A percentile compares a stretch with the other conserved stretches of the same genome.
Conservation (phyloP, 2,888 invertebrate species). For the Camponotus fellah region DNA sequence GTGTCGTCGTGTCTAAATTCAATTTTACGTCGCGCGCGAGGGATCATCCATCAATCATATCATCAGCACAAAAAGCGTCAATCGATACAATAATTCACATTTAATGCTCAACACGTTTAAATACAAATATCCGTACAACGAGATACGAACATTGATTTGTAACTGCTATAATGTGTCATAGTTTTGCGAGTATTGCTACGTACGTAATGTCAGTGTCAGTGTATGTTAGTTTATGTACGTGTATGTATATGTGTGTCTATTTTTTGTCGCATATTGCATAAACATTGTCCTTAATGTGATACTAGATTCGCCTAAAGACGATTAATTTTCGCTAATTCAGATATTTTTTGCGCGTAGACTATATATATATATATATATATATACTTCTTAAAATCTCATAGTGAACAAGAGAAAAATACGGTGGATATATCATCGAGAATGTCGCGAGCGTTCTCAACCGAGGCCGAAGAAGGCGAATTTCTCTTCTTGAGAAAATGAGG, state of each 20-base stretch:
- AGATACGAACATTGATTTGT: conserved; percentile 69
- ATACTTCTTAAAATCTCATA: background rate
- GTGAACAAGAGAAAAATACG: conserved; percentile 64
- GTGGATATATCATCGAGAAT: conserved; percentile 72
- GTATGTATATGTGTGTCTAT: conserved; percentile 17
- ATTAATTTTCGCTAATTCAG: conserved; percentile 46
- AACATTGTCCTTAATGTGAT: conserved; percentile 35
- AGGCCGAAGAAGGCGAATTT: conserved; percentile 40
- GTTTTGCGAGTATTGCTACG: conserved; percentile 39
- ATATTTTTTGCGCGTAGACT: conserved; percentile 53
- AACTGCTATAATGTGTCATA: conserved; percentile 58
- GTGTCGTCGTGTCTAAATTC: conserved; percentile 3
- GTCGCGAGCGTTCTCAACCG: conserved; percentile 72
- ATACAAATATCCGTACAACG: conserved; percentile 75
- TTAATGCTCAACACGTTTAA: conserved; percentile 73
- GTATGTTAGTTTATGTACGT: conserved; percentile 17
- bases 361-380: conserved; percentile 32
- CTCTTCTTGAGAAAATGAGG: background rate
- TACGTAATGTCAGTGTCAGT: conserved; percentile 19
- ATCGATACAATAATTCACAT: conserved; percentile 57
- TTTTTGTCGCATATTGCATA: background rate
- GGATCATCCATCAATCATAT: conserved; percentile 39
- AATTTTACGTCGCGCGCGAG: conserved; percentile 22
- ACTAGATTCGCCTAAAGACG: conserved; percentile 32
- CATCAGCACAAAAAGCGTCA: conserved; percentile 72